phyloP scores from a whole-genome alignment of 2,797 vertebrate species.

The Miichthys miiuy region DNA sequence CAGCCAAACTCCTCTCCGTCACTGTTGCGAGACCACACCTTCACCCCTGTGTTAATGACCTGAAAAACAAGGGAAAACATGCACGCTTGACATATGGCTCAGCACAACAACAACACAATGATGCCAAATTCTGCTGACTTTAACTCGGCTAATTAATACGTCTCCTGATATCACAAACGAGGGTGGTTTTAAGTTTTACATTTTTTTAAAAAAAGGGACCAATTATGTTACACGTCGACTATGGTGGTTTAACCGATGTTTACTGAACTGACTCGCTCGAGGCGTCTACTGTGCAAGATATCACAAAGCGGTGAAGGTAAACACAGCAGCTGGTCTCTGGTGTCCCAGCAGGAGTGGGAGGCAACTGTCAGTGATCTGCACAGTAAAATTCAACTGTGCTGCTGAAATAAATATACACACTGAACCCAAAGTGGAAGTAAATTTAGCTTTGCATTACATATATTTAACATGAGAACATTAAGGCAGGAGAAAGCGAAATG shows the following conservation, averaged over 20 bases:
- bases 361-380: slow-evolving; percentile 29
- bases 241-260: slow-evolving; percentile 7
- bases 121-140: slow-evolving; percentile 10
- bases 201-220: neutral
- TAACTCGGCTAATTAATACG: neutral
- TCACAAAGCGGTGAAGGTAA: slow-evolving; percentile 26
- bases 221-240: neutral
- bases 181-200: no score
- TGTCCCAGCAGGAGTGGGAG: slow-evolving; percentile 42
- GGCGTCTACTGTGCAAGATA: slow-evolving; percentile 9
- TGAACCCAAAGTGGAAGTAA: neutral
- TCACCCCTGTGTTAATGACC: slow-evolving; percentile 98
- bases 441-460: neutral
- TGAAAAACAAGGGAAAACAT: slow-evolving; percentile 62
- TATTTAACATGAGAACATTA: neutral
- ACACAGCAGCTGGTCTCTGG: slow-evolving; percentile 40
- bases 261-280: slow-evolving; percentile 14
- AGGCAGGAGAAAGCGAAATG: no score
- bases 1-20: slow-evolving; percentile 96
- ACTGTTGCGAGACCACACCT: slow-evolving; percentile 96
- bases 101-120: neutral
- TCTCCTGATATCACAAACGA: neutral
- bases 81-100: neutral
- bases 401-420: slow-evolving; percentile 13
- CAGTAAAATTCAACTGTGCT: slow-evolving; percentile 25